Conservation (phyloP, 2,113 vertebrate genomes). For the Pangasianodon hypophthalmus region DNA sequence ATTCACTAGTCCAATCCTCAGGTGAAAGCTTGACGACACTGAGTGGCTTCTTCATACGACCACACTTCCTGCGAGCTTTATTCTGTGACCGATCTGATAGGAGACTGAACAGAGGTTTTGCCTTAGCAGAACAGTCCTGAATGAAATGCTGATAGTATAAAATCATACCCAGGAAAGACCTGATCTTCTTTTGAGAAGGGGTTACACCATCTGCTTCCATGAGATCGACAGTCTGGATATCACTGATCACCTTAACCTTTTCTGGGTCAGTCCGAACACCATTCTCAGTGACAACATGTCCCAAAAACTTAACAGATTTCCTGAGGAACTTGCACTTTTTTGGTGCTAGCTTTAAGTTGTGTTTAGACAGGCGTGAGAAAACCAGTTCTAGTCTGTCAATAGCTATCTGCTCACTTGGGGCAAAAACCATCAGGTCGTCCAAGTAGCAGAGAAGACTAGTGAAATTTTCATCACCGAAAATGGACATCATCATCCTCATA, state of each 20-base stretch:
- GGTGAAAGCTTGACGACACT: too few relatives aligned
- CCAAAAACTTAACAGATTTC: constrained; percentile 45
- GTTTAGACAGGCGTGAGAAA: constrained; percentile 15
- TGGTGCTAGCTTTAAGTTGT: constrained; percentile 47
- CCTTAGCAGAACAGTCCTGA: constrained; percentile 34
- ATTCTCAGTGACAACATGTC: constrained; percentile 32
- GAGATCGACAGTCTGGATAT: neutral
- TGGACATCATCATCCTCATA: constrained; percentile 43
- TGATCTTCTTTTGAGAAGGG: neutral
- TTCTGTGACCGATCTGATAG: too few relatives aligned
- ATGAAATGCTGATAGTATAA: constrained; percentile 34
- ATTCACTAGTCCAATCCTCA: too few relatives aligned
- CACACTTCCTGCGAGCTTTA: too few relatives aligned
- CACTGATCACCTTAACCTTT: neutral
- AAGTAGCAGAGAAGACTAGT: constrained; percentile 51
- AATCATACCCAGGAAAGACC: constrained; percentile 34
- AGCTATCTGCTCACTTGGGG: constrained; percentile 34
- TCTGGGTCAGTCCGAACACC: constrained; percentile 30
- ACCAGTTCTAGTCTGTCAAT: constrained; percentile 42
- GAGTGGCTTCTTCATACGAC: too few relatives aligned
- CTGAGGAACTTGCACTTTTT: constrained; percentile 51
- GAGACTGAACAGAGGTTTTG: too few relatives aligned
- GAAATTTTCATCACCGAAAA: constrained; percentile 54
- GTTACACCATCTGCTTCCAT: neutral
- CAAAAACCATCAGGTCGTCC: constrained; percentile 49